Base-by-base conservation (phyloP, 2,113 vertebrate genomes). In the Dipodomys ordii region DNA sequence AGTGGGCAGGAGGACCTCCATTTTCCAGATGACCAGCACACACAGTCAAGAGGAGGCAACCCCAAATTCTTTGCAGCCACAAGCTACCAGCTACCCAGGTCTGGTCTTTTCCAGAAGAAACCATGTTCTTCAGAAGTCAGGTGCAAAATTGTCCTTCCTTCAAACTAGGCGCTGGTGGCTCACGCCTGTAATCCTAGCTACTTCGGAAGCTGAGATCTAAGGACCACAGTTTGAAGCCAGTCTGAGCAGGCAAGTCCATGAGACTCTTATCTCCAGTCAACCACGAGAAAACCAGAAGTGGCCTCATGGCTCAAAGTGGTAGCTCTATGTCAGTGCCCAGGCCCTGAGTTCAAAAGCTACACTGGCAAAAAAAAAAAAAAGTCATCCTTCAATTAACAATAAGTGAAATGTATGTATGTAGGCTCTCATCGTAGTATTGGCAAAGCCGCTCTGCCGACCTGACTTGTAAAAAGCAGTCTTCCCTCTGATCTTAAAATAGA, bases 401-500 rank as follows among this genome's bases (percentile, higher is more conserved):
- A 44, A 32, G n/a, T 6, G 67, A 78, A 60, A 35, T 12, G 46
- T 1, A 82, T 18, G 27, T 65, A 46, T 35, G 18, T 0, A 0
- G 32, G 68, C 77, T 86, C 73, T 86, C 35, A 11, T 46, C 76
- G 11, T 28, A 5, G 1, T 6, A 10, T 13, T 5, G 25, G 87
- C 30, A 85, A 83, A 19, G 32, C 9, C 53, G 2, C 19, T 19
- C 32, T 6, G 53, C 53, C 46, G 57, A 25, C 28, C 25, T 46
- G 82, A 62, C 71, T 32, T 60, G 39, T 73, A 71, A 91, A 72
- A n/a, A 53, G 60, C n/a, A 19, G 27, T 8, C 12, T 62, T 90
- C 86, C 79, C 20, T 84, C 30, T 49, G 39, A 74, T 86, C 87
- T 88, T 79, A 88, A 94, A 90, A 88, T n/a, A 95, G 32, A n/a